Evolutionary conservation across 2,888 invertebrate species (phyloP).

Genomic region (Idaea straminata): DNA sequence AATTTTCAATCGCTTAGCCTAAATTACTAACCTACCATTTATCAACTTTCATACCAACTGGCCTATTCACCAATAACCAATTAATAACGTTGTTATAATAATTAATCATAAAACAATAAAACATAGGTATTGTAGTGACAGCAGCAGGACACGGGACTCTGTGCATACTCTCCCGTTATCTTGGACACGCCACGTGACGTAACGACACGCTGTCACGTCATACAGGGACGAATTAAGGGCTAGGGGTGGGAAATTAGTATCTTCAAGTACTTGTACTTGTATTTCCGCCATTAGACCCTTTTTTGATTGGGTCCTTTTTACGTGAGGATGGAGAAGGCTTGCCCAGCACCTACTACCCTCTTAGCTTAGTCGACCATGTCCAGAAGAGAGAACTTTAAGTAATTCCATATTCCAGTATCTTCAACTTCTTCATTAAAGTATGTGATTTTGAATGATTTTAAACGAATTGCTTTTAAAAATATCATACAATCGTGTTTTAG

Average conservation of each 20-base stretch:
- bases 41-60: not conserved
- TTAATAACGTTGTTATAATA: slow-evolving; percentile 21
- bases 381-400: no score
- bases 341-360: no score
- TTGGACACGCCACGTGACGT: slow-evolving; percentile 40
- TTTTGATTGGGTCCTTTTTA: no score
- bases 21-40: not conserved
- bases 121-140: slow-evolving; percentile 19
- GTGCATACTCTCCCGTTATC: slow-evolving; percentile 31
- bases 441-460: no score
- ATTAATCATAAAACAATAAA: slow-evolving; percentile 31
- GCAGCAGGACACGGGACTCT: slow-evolving; percentile 28
- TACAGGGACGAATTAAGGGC: slow-evolving; percentile 15
- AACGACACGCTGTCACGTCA: slow-evolving; percentile 43
- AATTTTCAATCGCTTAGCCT: not conserved
- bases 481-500: not conserved
- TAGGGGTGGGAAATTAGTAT: not conserved
- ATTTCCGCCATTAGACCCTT: no score
- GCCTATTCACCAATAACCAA: slow-evolving; percentile 12
- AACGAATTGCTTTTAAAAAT: not conserved
- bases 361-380: no score
- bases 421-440: no score
- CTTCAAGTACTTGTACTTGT: no score
- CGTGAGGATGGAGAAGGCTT: no score
- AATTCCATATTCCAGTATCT: no score